Percentiles rank a stretch among this genome's conserved stretches.
These are phyloP conservation scores for Drosophila suboccidentalis DNA, from an alignment of 2,888 invertebrate genomes.

Conservation along the genomic window DNA sequence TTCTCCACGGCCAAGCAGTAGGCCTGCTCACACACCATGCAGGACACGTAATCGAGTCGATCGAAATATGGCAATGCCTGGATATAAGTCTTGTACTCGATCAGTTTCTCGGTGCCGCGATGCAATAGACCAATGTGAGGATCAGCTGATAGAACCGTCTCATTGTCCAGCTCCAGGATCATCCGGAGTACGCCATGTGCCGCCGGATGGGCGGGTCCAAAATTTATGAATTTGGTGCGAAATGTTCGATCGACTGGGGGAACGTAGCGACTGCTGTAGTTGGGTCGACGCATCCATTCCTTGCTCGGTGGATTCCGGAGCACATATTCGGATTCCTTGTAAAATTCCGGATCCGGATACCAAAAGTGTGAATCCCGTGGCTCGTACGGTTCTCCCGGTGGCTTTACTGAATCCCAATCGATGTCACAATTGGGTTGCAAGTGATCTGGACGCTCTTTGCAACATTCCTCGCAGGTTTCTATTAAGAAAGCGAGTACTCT, in stretches of 20 bases:
- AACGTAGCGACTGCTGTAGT: conserved; percentile 79
- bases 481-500: too few relatives aligned
- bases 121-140: conserved; percentile 95
- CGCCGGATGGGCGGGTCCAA: conserved; percentile 96
- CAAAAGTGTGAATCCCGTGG: conserved; percentile 78
- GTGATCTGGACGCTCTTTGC: neutral
- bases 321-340: conserved; percentile 87
- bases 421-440: conserved; percentile 21
- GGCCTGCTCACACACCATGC: conserved; percentile 92
- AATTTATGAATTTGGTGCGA: conserved; percentile 91
- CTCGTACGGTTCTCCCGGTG: conserved; percentile 42
- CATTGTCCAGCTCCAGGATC: conserved; percentile 93
- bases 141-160: conserved; percentile 92
- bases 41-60: conserved; percentile 94
- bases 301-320: conserved; percentile 87
- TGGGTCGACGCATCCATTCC: conserved; percentile 81
- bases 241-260: conserved; percentile 88
- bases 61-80: conserved; percentile 95
- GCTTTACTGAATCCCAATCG: conserved; percentile 24
- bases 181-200: conserved; percentile 95
- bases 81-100: conserved; percentile 94
- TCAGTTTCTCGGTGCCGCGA: conserved; percentile 95
- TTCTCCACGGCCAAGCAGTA: conserved; percentile 94
- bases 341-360: conserved; percentile 89
- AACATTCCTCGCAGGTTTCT: conserved; percentile 31